Evolutionary conservation across 2,888 invertebrate genomes (phyloP), one percentile per base, ranked within the genome.

Genomic region (Troglohyphantes excavatus): DNA sequence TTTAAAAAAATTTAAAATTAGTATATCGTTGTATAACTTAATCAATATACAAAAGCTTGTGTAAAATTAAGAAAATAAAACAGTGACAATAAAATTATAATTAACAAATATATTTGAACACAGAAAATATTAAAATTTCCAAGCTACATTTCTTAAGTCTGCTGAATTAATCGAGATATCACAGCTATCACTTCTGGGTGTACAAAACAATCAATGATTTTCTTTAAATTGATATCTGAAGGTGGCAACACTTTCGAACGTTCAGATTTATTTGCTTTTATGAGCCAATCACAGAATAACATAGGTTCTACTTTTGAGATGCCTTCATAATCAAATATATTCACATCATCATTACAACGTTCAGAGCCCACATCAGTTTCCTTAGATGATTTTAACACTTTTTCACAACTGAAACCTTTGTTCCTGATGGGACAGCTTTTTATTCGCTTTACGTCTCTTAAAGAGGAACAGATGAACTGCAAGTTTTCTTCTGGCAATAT

Each of bases 401-500:
- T 90, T 43, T 43, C n/a, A 23, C 23, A n/a, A 13, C 7, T 3
- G n/a, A 9, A 0, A 17, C 13, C 17, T 33, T 63, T 27, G 13
- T 79, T 19, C 43, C 46, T 21, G 7, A 21, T 11, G 6, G 11
- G 0, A 33, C 46, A 27, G 27, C 3, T 26, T 19, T 29, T 13
- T 17, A 13, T 29, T 76, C 6, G 17, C 39, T 78, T 78, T 11
- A 46, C 2, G 61, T 72, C 26, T 39, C 78, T 21, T 17, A 89
- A 13, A 29, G 68, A 59, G 46, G 63, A 19, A 29, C 39, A 13
- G 33, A 89, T 81, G 26, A 65, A 83, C 11, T 43, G 43, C 72
- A 89, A 59, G 13, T 90, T 61, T 43, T 90, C 6, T 93, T 81
- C 82, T 6, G 91, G 70, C 17, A 53, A 93, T 91, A 94, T 94